Base-by-base conservation (phyloP, 2,888 invertebrate species). In the Alcis repandata region DNA sequence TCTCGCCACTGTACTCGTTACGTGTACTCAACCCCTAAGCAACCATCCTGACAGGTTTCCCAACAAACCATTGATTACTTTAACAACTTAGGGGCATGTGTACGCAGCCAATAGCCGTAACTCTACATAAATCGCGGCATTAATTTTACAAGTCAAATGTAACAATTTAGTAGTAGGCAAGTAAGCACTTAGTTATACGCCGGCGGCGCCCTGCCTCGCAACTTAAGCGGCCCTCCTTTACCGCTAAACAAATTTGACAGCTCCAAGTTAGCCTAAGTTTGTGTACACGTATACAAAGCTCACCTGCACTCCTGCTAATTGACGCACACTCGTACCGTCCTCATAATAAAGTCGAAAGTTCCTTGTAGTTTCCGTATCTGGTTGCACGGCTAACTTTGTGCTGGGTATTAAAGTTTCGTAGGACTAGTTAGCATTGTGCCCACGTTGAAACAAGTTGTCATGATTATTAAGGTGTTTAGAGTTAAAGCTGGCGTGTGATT, bases 181-280 rank as follows among this genome's bases (percentile, higher is more conserved):
- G 89, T 90, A 90, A 90, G 89, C 90, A 90, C 87, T 91, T 90
- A 91, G 90, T 88, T 89, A 85, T 86, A 86, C 85, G 91, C 92
- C 88, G 76, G 80, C 84, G 89, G 90, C 91, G 82, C 82, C 83
- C 84, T 80, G 79, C 81, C 80, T 86, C 79, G 79, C 84, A 88
- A 90, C 90, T 89, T 91, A 85, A 86, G 85, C 88, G 83, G 84
- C 88, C 89, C 89, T 87, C 88, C 88, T 85, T 86, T 82, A 88
- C 92, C 91, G 87, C 92, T 92, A 90, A 92, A 92, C 92, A 92
- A 92, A 92, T 93, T 92, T 93, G 93, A 92, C 92, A 92, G 93
- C 91, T 89, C 83, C 80, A 90, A 92, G 86, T 92, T 92, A 88
- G 87, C 80, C 84, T 80, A 90, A 92, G 90, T 91, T 91, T 86